Evolutionary conservation across 2,797 vertebrate genomes (phyloP).

Genomic region (Acrossocheilus wenchowensis): DNA sequence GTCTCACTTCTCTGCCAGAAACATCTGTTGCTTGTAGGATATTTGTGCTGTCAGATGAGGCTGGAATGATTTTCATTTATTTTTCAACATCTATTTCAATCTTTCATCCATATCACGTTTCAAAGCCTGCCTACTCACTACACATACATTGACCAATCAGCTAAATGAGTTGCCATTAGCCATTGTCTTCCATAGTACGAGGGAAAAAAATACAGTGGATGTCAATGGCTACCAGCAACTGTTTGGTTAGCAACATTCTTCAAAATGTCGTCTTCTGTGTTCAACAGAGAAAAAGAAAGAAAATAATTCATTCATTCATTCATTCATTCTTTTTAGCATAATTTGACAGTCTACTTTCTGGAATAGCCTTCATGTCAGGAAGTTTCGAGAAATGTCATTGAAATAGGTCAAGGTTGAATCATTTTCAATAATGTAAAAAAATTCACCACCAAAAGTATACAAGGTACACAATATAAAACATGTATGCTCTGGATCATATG

Average conservation of each 20-base stretch:
- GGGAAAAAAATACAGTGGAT: not conserved
- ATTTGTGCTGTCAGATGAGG: not conserved
- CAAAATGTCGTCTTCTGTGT: not conserved
- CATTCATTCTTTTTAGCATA: not conserved
- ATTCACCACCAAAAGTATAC: not conserved
- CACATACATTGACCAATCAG: not conserved
- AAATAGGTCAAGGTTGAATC: not conserved
- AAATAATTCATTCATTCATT: not conserved
- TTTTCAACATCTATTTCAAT: constrained; percentile 23
- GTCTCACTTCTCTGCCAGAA: not conserved
- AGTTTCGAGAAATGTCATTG: not conserved
- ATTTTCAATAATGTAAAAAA: not conserved
- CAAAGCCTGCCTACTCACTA: not conserved
- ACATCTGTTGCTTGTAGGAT: constrained; percentile 16
- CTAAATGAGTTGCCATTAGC: not conserved
- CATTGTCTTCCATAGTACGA: not conserved
- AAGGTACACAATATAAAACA: constrained; percentile 6
- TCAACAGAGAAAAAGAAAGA: not conserved
- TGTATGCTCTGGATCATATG: constrained; percentile 28
- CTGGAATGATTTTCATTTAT: not conserved
- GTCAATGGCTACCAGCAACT: not conserved
- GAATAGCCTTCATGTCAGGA: not conserved
- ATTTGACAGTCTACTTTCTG: not conserved
- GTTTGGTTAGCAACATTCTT: not conserved
- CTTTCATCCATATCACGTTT: constrained; percentile 17